Evolutionary conservation across 2,113 vertebrate genomes (phyloP).

Genomic region (Pavo muticus): DNA sequence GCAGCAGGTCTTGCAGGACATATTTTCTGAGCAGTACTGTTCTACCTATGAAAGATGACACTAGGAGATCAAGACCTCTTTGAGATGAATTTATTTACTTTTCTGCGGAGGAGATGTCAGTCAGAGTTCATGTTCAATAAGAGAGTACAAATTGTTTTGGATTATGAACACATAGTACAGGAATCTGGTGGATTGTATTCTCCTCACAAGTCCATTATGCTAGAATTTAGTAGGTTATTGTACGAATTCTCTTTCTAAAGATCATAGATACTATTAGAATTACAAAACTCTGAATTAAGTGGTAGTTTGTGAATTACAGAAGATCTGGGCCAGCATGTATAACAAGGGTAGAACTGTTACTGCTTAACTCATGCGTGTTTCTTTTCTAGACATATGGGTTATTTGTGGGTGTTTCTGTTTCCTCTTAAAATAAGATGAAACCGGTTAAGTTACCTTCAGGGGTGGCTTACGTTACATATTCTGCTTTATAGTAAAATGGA

Average conservation of each 20-base stretch:
- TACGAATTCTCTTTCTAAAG: neutral
- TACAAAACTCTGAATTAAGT: neutral
- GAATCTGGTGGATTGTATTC: neutral
- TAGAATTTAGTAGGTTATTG: neutral
- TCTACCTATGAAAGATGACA: neutral
- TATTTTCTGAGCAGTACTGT: slow-evolving; percentile 13
- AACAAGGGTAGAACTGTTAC: neutral
- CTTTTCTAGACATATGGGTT: neutral
- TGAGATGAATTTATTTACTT: slow-evolving; percentile 43
- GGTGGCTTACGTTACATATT: neutral
- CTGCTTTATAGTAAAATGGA: neutral
- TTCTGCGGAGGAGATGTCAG: neutral
- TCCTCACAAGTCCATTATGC: neutral
- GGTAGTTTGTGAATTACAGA: neutral
- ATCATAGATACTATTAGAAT: neutral
- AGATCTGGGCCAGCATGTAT: fast-evolving
- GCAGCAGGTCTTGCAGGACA: neutral
- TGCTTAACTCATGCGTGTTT: fast-evolving
- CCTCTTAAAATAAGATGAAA: neutral
- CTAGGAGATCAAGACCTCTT: slow-evolving; percentile 15
- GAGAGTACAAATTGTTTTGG: neutral
- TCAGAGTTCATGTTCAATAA: neutral
- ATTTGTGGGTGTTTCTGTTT: neutral
- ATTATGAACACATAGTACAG: neutral
- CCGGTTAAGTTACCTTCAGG: neutral